Evolutionary conservation across 1,140 invertebrate genomes (phyloP), one percentile per base, ranked within the genome.

Genomic region (Lepidurus apus): DNA sequence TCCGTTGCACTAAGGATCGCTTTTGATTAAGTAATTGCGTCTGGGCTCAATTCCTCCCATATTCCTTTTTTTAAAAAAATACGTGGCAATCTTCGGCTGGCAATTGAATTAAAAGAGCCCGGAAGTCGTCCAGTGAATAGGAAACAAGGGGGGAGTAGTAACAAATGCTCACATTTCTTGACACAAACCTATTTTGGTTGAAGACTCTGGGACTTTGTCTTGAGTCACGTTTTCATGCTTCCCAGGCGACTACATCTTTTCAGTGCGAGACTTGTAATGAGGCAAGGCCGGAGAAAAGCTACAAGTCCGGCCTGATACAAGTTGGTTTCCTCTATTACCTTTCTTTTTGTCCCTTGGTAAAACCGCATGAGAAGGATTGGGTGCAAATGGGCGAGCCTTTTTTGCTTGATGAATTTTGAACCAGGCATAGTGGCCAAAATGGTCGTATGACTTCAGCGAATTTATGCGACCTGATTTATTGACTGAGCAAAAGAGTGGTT

Each of bases 381-480:
- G n/a, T 65, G 53, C 21, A 65, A 34, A 65, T 65, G 53, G n/a
- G 21, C 53, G 5, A 17, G 53, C 17, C 3, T 65, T 65, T 65
- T 34, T 21, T 13, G 53, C n/a, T 65, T 65, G 53, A 21, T 65
- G 21, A 65, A 21, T 17, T 13, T 65, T 34, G 34, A 65, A 65
- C 17, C n/a, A 17, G 53, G 13, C 53, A 17, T n/a, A 17, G 53
- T n/a, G n/a, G 53, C n/a, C 53, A 65, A 65, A 65, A 65, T 65
- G 53, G 53, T 8, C 17, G 21, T 65, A n/a, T 1, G 53, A 65
- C 53, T 13, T 65, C 21, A 13, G 21, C 53, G 53, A 65, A 34
- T 34, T 3, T 65, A n/a, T 65, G 53, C 53, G 53, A 65, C 13
- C 53, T 65, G 53, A 65, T 65, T 65, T 65, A 65, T 65, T 65